Percentiles rank a stretch among this genome's conserved stretches.
Evolutionary conservation across 2,113 vertebrate genomes (phyloP).

Genomic region (Atlantisia rogersi): DNA sequence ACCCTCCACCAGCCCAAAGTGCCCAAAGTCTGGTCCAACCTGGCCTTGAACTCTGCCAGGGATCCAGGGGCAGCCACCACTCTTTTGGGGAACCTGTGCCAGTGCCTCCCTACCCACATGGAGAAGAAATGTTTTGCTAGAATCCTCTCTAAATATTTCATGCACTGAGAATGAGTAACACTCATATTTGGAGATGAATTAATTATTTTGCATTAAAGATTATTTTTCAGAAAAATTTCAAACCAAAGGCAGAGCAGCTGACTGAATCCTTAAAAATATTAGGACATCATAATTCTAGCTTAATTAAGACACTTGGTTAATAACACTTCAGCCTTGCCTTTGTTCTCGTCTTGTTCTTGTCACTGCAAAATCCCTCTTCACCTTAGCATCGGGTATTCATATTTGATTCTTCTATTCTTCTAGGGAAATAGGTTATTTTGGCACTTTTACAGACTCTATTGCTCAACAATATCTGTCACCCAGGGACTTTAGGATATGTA

Average conservation of each 20-base stretch:
- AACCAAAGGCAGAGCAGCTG: neutral
- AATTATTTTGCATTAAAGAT: conserved; percentile 22
- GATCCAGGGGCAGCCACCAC: too few relatives aligned
- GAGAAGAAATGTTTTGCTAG: neutral
- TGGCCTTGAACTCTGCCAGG: too few relatives aligned
- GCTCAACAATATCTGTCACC: neutral
- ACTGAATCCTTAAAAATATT: conserved; percentile 27
- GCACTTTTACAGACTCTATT: neutral
- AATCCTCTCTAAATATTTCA: conserved; percentile 5
- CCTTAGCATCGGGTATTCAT: neutral
- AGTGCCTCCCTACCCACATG: too few relatives aligned
- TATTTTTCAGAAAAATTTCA: neutral
- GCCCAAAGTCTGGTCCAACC: too few relatives aligned
- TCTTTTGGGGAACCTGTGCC: too few relatives aligned
- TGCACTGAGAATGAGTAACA: neutral
- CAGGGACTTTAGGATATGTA: neutral
- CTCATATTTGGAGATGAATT: neutral
- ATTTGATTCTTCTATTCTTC: neutral
- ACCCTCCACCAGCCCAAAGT: too few relatives aligned
- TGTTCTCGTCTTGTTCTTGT: conserved; percentile 36
- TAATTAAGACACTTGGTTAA: conserved; percentile 56
- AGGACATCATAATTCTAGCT: neutral
- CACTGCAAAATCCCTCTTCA: neutral
- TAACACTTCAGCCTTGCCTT: neutral
- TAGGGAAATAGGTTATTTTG: conserved; percentile 30